These are phyloP conservation scores for Limnephilus marmoratus DNA, from an alignment of 2,888 invertebrate genomes.

Conservation along the genomic window DNA sequence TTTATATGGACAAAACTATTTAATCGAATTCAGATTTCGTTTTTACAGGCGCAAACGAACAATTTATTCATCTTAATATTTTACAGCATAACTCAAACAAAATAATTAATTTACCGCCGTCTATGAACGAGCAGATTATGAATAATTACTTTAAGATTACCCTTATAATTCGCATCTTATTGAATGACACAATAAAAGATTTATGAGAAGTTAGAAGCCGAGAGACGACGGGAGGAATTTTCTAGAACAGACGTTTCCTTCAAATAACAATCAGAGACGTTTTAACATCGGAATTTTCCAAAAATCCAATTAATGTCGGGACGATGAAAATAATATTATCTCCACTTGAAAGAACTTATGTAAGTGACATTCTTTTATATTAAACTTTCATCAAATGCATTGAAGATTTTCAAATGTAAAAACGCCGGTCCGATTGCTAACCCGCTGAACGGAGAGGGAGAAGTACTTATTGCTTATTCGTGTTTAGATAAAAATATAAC, in stretches of 20 bases:
- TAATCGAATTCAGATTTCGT: too few species aligned
- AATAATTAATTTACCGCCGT: too few species aligned
- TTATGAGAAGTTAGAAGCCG: slow-evolving; percentile 11
- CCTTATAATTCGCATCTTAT: not conserved
- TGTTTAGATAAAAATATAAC: not conserved
- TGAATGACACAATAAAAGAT: slow-evolving; percentile 17
- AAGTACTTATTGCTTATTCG: not conserved
- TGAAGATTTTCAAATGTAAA: slow-evolving; percentile 10
- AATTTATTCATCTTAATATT: too few species aligned
- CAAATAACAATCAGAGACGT: slow-evolving; percentile 29
- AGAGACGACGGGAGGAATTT: slow-evolving; percentile 1
- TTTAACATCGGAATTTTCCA: slow-evolving; percentile 16
- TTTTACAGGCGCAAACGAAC: too few species aligned
- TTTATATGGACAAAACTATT: too few species aligned
- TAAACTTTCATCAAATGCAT: slow-evolving; percentile 5
- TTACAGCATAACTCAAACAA: too few species aligned
- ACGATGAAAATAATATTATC: slow-evolving; percentile 3
- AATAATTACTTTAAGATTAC: too few species aligned
- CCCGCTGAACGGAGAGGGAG: not conserved
- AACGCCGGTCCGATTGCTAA: not conserved
- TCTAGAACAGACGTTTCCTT: not conserved
- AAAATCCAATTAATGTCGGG: slow-evolving; percentile 35
- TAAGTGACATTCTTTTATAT: slow-evolving; percentile 36
- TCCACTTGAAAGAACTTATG: slow-evolving; percentile 2
- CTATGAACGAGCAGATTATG: too few species aligned